A percentile compares a stretch with the other conserved stretches of the same genome.
These are phyloP conservation scores for Sterna hirundo DNA, from an alignment of 2,113 vertebrate genomes.

Conservation along the genomic window DNA sequence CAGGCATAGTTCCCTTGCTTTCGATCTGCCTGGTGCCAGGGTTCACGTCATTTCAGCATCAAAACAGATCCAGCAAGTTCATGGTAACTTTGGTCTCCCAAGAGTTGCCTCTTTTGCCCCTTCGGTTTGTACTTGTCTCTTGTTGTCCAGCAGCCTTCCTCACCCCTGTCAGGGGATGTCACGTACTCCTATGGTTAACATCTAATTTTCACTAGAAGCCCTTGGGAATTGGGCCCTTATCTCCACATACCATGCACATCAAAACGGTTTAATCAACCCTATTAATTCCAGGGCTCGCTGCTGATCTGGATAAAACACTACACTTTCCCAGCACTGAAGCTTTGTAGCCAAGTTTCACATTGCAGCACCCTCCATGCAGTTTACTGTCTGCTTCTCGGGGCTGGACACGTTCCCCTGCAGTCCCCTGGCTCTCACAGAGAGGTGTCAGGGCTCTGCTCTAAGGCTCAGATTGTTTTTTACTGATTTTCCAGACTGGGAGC, in stretches of 20 bases:
- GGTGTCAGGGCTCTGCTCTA: not conserved
- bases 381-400: not conserved
- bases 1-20: constrained; percentile 47
- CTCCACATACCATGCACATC: constrained; percentile 50
- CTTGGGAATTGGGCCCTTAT: constrained; percentile 19
- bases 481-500: not conserved
- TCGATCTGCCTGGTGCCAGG: constrained; percentile 5
- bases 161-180: not conserved
- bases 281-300: constrained; percentile 38
- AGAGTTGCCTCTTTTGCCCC: not conserved
- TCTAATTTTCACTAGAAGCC: constrained; percentile 33
- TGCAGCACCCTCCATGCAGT: not conserved
- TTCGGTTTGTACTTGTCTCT: not conserved
- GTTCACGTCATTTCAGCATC: constrained; percentile 5
- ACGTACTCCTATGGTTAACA: constrained; percentile 17
- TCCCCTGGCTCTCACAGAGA: not conserved
- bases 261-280: constrained; percentile 33
- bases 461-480: not conserved
- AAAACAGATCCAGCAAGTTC: constrained; percentile 1
- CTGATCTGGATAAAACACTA: constrained; percentile 22
- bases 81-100: not conserved
- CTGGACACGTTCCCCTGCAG: not conserved
- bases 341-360: not conserved
- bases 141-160: not conserved
- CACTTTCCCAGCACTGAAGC: constrained; percentile 25